These are phyloP conservation scores for Eupithecia insigniata DNA, from an alignment of 2,888 invertebrate species.

Conservation along the genomic window DNA sequence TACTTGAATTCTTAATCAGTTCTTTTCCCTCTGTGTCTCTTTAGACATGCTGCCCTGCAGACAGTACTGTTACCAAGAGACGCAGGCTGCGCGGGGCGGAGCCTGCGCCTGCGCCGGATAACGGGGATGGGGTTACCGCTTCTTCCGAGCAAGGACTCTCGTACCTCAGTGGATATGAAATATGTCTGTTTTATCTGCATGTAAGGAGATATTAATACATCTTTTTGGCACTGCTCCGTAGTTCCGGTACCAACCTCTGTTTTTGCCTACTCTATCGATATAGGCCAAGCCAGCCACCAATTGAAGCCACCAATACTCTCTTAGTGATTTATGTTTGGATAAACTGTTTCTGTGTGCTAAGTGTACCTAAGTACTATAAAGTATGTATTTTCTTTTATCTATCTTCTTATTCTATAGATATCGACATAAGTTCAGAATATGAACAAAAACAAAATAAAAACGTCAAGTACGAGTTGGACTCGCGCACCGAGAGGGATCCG, in stretches of 20 bases:
- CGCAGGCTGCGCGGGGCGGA: conserved; percentile 1
- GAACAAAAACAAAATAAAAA: too few species aligned
- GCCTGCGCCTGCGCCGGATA: conserved; percentile 22
- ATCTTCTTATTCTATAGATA: not conserved
- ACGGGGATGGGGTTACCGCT: conserved; percentile 21
- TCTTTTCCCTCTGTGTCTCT: not conserved
- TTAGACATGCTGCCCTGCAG: not conserved
- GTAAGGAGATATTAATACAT: not conserved
- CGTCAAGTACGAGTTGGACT: too few species aligned
- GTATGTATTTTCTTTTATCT: not conserved
- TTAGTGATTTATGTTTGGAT: not conserved
- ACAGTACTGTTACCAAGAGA: not conserved
- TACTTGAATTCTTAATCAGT: too few species aligned
- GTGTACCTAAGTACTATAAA: not conserved
- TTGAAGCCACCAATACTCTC: not conserved
- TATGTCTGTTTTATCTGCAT: not conserved
- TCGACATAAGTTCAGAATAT: not conserved
- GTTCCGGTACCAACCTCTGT: not conserved
- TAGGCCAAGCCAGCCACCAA: too few species aligned
- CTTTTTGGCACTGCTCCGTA: not conserved
- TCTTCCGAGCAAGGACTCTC: conserved; percentile 8
- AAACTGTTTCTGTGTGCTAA: not conserved
- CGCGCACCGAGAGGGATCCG: too few species aligned
- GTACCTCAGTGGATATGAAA: not conserved
- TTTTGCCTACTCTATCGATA: not conserved